Percentiles rank a stretch among this genome's conserved stretches.
Conservation (phyloP, 2,888 invertebrate species). For the Epinotia ramella region DNA sequence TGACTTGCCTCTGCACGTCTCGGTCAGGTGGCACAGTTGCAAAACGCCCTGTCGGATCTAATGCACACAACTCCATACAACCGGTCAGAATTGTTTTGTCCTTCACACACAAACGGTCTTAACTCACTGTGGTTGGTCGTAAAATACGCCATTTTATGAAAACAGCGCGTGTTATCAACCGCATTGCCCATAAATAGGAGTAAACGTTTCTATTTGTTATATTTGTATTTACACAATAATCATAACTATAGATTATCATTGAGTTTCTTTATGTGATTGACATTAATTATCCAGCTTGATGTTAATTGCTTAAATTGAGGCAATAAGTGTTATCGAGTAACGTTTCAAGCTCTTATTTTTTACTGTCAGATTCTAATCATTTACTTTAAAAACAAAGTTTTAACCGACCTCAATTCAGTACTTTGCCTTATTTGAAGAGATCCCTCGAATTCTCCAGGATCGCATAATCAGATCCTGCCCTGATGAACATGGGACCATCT, state of each 20-base stretch:
- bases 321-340: too few species aligned
- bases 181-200: slow-evolving; percentile 50
- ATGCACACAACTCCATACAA: slow-evolving; percentile 59
- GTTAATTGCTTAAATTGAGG: neutral
- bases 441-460: too few species aligned
- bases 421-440: too few species aligned
- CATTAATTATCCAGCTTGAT: neutral
- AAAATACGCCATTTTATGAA: neutral
- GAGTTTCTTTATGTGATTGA: neutral
- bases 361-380: too few species aligned
- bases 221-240: slow-evolving; percentile 32
- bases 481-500: too few species aligned
- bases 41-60: slow-evolving; percentile 74
- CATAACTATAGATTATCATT: neutral
- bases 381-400: too few species aligned
- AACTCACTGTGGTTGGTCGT: neutral
- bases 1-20: slow-evolving; percentile 3
- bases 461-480: too few species aligned
- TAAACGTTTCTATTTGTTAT: slow-evolving; percentile 50
- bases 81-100: slow-evolving; percentile 56
- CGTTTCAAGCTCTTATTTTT: too few species aligned
- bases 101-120: slow-evolving; percentile 26
- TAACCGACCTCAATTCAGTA: too few species aligned
- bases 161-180: slow-evolving; percentile 4
- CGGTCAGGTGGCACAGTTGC: slow-evolving; percentile 75